Base-by-base conservation (phyloP, 2,113 vertebrate species). In the Carassius auratus region DNA sequence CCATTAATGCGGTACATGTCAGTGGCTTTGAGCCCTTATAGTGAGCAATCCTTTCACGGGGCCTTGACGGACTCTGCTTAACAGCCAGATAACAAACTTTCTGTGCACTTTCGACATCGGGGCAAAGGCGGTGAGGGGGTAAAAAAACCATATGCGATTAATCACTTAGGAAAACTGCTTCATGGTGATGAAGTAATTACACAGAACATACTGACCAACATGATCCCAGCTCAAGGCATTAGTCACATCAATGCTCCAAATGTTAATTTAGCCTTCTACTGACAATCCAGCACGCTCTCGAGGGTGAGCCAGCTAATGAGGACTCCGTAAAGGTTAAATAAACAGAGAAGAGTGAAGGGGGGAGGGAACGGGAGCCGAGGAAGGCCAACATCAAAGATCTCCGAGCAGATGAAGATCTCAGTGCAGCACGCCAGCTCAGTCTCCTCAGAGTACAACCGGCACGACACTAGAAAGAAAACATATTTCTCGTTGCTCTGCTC, bases 261-360 rank as follows among this genome's bases (percentile, higher is more conserved):
- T 94, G 92, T 93, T 94, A 88, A 94, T 94, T 92, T 92, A 90
- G 93, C 92, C 93, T 90, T 87, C 88, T 88, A 90, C 86, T 94
- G 93, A 93, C 93, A 94, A 90, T 85, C 90, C 92, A 92, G 90
- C 90, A 88, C 87, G 88, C 90, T 90, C 86, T 89, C 80, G 48
- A 55, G 88, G 92, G 88, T 87, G 81, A 87, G 61, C 88, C 45
- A 80, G 89, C 91, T 94, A 95, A 94, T 95, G 91, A 94, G 92
- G 93, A 94, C 92, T 93, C 93, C 90, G 91, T 93, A 94, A 95
- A 94, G 94, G 94, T 95, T 94, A 94, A 92, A 90, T 89, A 92
- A 94, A 94, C 93, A 93, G 81, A 87, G 90, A 9, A 78, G 64
- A 76, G 71, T 76, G 42, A 38, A 17, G 23, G 62, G 61, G 30